A percentile compares a stretch with the other conserved stretches of the same genome.
phyloP scores from a whole-genome alignment of 2,113 vertebrate genomes.

The Tychaedon coryphoeus region DNA sequence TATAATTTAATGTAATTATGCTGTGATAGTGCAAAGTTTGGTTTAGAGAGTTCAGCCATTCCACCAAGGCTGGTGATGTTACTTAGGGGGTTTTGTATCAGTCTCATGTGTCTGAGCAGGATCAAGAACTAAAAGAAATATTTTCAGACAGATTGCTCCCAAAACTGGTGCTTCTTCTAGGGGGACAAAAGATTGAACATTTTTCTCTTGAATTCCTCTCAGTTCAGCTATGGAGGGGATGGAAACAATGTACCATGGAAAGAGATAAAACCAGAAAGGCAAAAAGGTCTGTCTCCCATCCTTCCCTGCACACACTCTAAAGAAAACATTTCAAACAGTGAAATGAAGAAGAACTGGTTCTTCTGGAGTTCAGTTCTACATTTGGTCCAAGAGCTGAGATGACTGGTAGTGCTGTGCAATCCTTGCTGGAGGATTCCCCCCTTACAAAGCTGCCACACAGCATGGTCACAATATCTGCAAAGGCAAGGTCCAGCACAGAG shows the following conservation, averaged over 20 bases:
- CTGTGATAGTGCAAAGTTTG: not conserved
- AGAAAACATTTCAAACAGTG: not conserved
- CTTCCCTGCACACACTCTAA: not conserved
- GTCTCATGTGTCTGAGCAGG: not conserved
- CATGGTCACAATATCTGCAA: not conserved
- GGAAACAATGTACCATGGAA: not conserved
- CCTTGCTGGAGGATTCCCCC: not conserved
- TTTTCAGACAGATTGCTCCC: not conserved
- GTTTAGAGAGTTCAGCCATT: not conserved
- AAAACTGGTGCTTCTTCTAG: not conserved
- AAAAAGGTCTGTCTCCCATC: not conserved
- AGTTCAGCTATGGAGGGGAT: not conserved
- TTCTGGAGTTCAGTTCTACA: not conserved
- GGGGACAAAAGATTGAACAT: accelerated
- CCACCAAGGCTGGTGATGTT: not conserved
- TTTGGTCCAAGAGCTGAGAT: not conserved
- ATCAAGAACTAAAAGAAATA: not conserved
- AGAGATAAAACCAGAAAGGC: not conserved
- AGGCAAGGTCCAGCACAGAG: not conserved
- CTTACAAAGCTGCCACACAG: not conserved
- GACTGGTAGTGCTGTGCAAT: not conserved
- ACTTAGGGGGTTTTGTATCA: not conserved
- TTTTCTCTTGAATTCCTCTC: not conserved
- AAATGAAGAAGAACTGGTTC: not conserved
- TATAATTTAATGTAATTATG: not conserved